phyloP scores from a whole-genome alignment of 1,140 invertebrate genomes.

The Fopius arisanus region DNA sequence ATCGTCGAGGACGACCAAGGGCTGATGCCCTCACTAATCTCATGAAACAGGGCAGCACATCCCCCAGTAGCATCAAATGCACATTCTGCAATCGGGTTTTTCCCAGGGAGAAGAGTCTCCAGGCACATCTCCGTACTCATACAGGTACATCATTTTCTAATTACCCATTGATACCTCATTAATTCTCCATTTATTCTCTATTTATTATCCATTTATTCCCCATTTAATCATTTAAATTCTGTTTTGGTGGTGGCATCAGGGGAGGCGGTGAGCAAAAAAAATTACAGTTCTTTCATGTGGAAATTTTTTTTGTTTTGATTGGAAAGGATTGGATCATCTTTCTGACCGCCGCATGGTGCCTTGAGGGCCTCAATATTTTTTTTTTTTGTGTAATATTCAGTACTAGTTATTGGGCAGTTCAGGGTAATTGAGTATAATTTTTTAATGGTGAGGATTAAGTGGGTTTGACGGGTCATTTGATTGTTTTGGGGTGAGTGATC shows the following conservation, averaged over 20 bases:
- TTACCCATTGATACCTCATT: too few relatives aligned
- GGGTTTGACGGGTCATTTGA: too few relatives aligned
- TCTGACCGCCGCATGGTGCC: too few relatives aligned
- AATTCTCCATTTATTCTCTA: too few relatives aligned
- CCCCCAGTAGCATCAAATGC: constrained; percentile 78
- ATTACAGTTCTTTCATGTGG: background rate
- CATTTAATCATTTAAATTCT: background rate
- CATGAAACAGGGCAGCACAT: constrained; percentile 77
- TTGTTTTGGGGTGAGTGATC: too few relatives aligned
- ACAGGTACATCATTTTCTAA: constrained; percentile 72
- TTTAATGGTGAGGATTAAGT: too few relatives aligned
- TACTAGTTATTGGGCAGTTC: too few relatives aligned
- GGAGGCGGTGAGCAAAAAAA: background rate
- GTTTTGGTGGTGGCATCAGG: background rate
- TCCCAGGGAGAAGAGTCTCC: constrained; percentile 81
- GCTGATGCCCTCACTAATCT: constrained; percentile 76
- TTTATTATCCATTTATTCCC: too few relatives aligned
- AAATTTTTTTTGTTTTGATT: constrained; percentile 4
- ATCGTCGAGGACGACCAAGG: constrained; percentile 74
- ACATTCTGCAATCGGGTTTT: constrained; percentile 79
- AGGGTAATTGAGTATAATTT: background rate
- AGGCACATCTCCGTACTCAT: constrained; percentile 83
- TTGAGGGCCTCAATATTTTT: too few relatives aligned
- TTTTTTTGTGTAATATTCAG: too few relatives aligned
- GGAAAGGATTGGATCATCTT: too few relatives aligned